Base-by-base conservation (phyloP, 2,888 invertebrate species). In the Parapristionchus giblindavisi region DNA sequence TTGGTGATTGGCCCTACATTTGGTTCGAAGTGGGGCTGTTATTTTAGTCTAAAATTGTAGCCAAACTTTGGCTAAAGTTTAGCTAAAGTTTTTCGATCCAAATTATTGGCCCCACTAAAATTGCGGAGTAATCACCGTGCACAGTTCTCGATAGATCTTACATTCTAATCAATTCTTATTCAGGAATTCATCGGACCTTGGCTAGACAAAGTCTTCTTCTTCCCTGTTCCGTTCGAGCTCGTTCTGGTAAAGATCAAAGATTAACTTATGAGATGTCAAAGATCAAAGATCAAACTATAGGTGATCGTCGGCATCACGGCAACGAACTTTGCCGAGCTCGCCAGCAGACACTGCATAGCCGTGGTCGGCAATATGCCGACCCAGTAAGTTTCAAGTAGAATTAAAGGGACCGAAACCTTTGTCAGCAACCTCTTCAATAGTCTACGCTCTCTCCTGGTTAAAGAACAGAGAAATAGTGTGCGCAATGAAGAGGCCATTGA, bases 321-420 rank as follows among this genome's bases (percentile, higher is more conserved):
- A 24, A 87, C 87, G 1, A 85, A 85, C 54, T 87, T 83, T 65
- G 87, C 85, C 4, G 85, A 87, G 72, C 79, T 87, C 3, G 84
- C 85, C 3, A 78, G 76, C 32, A 77, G 85, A 34, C 82, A 87
- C 76, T 77, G 82, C 43, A 81, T 87, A 34, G 79, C 79, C 24
- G 87, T 87, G 3, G 87, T 87, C 17, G 85, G 86, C 4, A 84
- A 85, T 71, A 86, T 87, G 60, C 86, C 87, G 5, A 87, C 87
- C 2, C 80, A 84, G 84, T 86, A 34, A 76, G 79, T 68, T 3
- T 8, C 3, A 5, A 14, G 36, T 36, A 54, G 3, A n/a, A 36
- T 21, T 27, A 8, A 32, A 61, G 2, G 8, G 24, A 21, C 14
- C n/a, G 4, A 11, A 5, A 36, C 2, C 27, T 3, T 56, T 8